Evolutionary conservation across 1,140 invertebrate species (phyloP), one percentile per base, ranked within the genome.

Genomic region (Oryctes rhinoceros): DNA sequence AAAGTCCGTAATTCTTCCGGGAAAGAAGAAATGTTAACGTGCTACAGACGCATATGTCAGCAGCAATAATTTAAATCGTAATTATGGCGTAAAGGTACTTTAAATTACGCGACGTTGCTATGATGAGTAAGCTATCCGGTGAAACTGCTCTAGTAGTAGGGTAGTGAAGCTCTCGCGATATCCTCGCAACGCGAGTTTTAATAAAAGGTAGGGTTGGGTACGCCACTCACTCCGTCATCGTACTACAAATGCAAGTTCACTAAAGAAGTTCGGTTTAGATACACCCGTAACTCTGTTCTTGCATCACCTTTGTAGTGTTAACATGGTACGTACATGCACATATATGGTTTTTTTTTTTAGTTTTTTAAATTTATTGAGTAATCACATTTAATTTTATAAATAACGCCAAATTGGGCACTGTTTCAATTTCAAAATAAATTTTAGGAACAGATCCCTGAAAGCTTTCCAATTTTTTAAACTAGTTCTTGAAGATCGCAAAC

Each of bases 181-280:
- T 59, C n/a, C 53, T 59, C 18, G 53, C n/a, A n/a, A 15, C n/a
- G 18, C 53, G 4, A 59, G 15, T n/a, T 59, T 59, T 59, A 59
- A n/a, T 59, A 59, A 59, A 59, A 59, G 39, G 53, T 59, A 59
- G 53, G 53, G 53, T 18, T 59, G 53, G 15, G 53, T 18, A 18
- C 53, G 53, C 53, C 53, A 59, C 53, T 59, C 53, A 59, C 53
- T 59, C 53, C n/a, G 15, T n/a, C 53, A 18, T 15, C 53, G 53
- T 7, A 59, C 53, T 59, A 59, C 53, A 59, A 59, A 59, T 59
- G 53, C 53, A 59, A 59, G 53, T 59, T 59, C 15, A 59, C 53
- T n/a, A 18, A 59, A 59, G 53, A 59, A 59, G 15, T 59, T 59
- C 6, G 0, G 53, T 59, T 59, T 59, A 59, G 18, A 59, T 59